phyloP scores from a whole-genome alignment of 1,140 invertebrate genomes.

The Aradophagus sp. region DNA sequence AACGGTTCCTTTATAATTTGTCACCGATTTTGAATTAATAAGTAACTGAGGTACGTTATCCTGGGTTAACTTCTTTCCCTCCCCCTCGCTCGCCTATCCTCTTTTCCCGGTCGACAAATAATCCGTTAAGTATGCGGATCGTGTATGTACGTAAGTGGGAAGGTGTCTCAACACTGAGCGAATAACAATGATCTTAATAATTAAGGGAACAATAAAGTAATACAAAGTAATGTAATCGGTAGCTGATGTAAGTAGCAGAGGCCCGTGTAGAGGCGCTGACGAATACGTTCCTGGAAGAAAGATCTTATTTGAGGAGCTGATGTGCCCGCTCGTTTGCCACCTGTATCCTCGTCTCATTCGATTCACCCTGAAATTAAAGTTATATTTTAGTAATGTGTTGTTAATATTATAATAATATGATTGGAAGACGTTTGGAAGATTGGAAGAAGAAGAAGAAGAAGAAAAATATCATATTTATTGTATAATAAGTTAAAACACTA shows the following conservation, averaged over 20 bases:
- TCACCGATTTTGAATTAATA: slow-evolving; percentile 28
- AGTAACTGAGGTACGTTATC: slow-evolving; percentile 31
- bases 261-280: slow-evolving; percentile 54
- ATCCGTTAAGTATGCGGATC: slow-evolving; percentile 51
- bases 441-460: no score
- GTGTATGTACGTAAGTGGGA: slow-evolving; percentile 52
- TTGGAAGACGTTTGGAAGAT: no score
- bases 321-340: slow-evolving; percentile 87
- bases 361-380: slow-evolving; percentile 79
- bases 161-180: slow-evolving; percentile 55
- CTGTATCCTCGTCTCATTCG: slow-evolving; percentile 87
- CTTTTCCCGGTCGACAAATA: slow-evolving; percentile 34
- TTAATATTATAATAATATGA: no score
- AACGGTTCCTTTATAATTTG: slow-evolving; percentile 7
- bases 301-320: slow-evolving; percentile 81
- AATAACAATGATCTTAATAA: slow-evolving; percentile 54
- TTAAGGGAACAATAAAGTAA: slow-evolving; percentile 56
- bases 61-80: neutral
- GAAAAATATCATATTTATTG: no score
- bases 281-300: slow-evolving; percentile 51
- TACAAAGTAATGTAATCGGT: slow-evolving; percentile 52
- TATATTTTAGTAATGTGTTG: neutral
- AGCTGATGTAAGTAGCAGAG: slow-evolving; percentile 61
- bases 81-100: slow-evolving; percentile 3
- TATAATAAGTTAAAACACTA: no score